phyloP scores from a whole-genome alignment of 2,797 vertebrate genomes.

The Valencia hispanica region DNA sequence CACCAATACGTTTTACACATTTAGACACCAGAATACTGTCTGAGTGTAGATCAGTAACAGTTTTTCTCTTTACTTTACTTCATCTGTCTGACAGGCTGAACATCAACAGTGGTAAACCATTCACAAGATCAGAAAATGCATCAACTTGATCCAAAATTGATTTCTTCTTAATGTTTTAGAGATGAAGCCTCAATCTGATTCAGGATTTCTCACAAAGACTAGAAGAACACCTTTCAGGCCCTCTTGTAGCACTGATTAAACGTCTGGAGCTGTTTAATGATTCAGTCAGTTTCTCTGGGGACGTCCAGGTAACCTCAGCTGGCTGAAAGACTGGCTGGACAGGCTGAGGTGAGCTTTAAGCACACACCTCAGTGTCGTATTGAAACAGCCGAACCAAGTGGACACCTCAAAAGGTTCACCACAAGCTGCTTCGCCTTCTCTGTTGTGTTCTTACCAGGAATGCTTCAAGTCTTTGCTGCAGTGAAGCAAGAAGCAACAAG shows the following conservation, averaged over 20 bases:
- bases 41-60: constrained; percentile 1
- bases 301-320: too few species aligned
- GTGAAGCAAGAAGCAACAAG: background rate
- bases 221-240: background rate
- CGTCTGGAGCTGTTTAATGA: too few species aligned
- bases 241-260: background rate
- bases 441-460: background rate
- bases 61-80: background rate
- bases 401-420: too few species aligned
- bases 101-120: background rate
- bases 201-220: background rate
- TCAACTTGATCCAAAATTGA: background rate
- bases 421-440: background rate
- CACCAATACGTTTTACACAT: background rate
- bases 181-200: background rate
- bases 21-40: background rate
- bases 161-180: background rate
- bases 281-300: too few species aligned
- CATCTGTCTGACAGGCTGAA: background rate
- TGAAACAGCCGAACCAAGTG: too few species aligned
- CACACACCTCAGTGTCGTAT: too few species aligned
- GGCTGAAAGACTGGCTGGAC: too few species aligned
- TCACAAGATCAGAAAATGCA: background rate
- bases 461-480: background rate
- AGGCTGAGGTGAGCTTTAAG: too few species aligned